phyloP scores from a whole-genome alignment of 2,888 invertebrate species.

The Pseudolycoriella hygida region DNA sequence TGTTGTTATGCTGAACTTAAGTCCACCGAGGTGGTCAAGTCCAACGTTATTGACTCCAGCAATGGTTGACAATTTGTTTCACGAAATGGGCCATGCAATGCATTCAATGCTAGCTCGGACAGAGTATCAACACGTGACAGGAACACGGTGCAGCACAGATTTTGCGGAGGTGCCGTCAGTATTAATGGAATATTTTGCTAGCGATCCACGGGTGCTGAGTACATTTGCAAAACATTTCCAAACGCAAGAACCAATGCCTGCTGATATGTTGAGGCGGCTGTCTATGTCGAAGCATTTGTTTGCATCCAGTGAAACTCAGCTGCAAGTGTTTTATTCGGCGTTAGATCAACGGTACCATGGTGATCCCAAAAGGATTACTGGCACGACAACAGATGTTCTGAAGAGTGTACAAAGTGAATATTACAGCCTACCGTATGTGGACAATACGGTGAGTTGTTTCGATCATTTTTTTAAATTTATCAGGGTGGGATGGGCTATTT shows the following conservation, averaged over 20 bases:
- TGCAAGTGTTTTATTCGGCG: slow-evolving; percentile 82
- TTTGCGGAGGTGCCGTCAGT: slow-evolving; percentile 99
- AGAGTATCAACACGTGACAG: slow-evolving; percentile 90
- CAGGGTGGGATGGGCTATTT: no score
- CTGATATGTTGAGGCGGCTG: slow-evolving; percentile 50
- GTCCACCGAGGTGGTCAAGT: slow-evolving; percentile 51
- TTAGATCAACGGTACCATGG: slow-evolving; percentile 79
- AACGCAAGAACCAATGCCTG: slow-evolving; percentile 68
- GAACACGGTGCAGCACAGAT: slow-evolving; percentile 93
- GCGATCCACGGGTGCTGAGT: slow-evolving; percentile 63
- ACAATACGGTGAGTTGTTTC: slow-evolving; percentile 61
- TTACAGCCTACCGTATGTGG: slow-evolving; percentile 72
- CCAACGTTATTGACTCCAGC: slow-evolving; percentile 67
- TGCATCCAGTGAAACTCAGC: slow-evolving; percentile 72
- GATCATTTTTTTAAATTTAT: no score
- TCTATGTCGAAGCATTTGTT: slow-evolving; percentile 77
- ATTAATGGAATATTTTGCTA: slow-evolving; percentile 94
- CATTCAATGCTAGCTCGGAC: slow-evolving; percentile 97
- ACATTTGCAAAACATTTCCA: slow-evolving; percentile 82
- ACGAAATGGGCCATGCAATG: slow-evolving; percentile 98
- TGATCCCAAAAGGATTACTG: slow-evolving; percentile 20
- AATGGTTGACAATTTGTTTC: slow-evolving; percentile 91
- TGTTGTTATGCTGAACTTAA: slow-evolving; percentile 79
- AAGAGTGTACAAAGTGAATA: slow-evolving; percentile 62
- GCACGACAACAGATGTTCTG: slow-evolving; percentile 53